phyloP scores from a whole-genome alignment of 2,888 invertebrate genomes.

The Fragum whitleyi region DNA sequence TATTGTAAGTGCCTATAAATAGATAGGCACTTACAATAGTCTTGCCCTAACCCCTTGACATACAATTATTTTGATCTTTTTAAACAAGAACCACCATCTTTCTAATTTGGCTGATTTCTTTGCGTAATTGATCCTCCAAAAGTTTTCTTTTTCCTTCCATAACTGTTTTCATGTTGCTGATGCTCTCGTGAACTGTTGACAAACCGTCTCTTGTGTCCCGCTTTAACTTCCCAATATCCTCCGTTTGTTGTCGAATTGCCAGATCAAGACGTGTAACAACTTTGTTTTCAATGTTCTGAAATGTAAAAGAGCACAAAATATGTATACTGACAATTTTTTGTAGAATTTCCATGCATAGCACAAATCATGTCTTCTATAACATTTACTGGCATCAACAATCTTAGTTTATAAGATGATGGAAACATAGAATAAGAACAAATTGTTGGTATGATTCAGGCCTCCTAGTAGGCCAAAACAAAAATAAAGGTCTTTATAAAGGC shows the following conservation, averaged over 20 bases:
- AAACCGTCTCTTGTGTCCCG: slow-evolving; percentile 83
- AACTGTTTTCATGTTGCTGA: slow-evolving; percentile 84
- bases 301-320: not conserved
- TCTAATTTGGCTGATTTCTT: slow-evolving; percentile 84
- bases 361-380: too few species aligned
- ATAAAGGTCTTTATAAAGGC: too few species aligned
- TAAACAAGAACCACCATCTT: slow-evolving; percentile 85
- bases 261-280: slow-evolving; percentile 72
- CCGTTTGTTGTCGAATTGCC: slow-evolving; percentile 72
- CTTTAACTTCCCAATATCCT: slow-evolving; percentile 81
- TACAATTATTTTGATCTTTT: slow-evolving; percentile 40
- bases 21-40: too few species aligned
- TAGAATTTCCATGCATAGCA: not conserved
- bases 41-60: too few species aligned
- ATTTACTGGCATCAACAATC: too few species aligned
- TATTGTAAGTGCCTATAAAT: too few species aligned
- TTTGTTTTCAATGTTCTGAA: slow-evolving; percentile 74
- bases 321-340: too few species aligned
- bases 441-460: too few species aligned
- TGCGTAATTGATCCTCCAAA: slow-evolving; percentile 83
- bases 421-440: too few species aligned
- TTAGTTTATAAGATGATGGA: too few species aligned
- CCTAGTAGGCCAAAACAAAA: too few species aligned
- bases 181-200: slow-evolving; percentile 83
- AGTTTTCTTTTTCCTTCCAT: slow-evolving; percentile 84